These are phyloP conservation scores for Spongilla lacustris DNA, from an alignment of 37 sponge, comb jelly and placozoan species.

Conservation along the genomic window DNA sequence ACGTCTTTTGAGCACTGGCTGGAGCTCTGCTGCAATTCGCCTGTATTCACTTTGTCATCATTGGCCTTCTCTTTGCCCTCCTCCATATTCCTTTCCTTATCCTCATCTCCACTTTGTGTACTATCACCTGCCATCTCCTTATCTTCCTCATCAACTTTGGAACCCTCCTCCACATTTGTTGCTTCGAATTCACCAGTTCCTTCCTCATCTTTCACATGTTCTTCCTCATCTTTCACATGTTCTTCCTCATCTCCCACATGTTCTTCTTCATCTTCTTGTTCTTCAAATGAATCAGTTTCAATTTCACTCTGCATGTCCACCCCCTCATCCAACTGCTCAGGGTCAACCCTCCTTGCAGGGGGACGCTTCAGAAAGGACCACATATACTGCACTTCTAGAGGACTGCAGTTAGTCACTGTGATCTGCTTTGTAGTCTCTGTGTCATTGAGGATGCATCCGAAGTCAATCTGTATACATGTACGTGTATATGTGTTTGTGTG, in stretches of 20 bases:
- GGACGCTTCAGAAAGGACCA: slow-evolving; percentile 89
- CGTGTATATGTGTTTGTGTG: not conserved
- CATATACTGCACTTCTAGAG: slow-evolving; percentile 78
- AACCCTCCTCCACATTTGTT: not conserved
- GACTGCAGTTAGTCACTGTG: slow-evolving; percentile 85
- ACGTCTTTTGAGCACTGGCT: not conserved
- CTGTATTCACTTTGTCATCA: not conserved
- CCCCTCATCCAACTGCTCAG: slow-evolving; percentile 69
- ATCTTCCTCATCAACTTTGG: slow-evolving; percentile 14
- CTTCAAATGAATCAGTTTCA: slow-evolving; percentile 49
- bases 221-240: not conserved
- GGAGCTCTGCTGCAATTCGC: not conserved
- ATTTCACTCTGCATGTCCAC: slow-evolving; percentile 78
- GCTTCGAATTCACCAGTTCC: slow-evolving; percentile 4
- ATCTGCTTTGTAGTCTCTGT: slow-evolving; percentile 81
- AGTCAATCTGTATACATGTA: slow-evolving; percentile 62
- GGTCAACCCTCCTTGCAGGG: slow-evolving; percentile 47
- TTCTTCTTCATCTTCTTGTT: not conserved
- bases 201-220: slow-evolving; percentile 20
- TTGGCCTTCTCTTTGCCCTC: too few species aligned
- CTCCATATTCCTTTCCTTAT: slow-evolving; percentile 7
- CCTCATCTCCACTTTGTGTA: slow-evolving; percentile 16
- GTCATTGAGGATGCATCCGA: slow-evolving; percentile 96
- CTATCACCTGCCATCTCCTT: not conserved
- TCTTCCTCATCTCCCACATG: slow-evolving; percentile 8